These are phyloP conservation scores for Diaperis boleti DNA, from an alignment of 2,888 invertebrate species.

Conservation along the genomic window DNA sequence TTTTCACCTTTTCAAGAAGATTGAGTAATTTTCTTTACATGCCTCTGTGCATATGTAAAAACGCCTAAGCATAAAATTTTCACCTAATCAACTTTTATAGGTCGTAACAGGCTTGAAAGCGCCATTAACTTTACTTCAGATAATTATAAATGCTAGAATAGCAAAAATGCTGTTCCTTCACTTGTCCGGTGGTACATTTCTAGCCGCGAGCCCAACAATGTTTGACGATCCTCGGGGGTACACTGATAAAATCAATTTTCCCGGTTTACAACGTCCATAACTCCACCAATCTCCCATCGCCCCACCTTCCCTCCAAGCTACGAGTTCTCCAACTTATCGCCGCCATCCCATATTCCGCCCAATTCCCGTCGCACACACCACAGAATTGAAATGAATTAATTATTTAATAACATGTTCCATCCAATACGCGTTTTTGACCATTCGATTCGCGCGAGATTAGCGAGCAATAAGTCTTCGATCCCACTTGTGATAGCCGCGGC, in stretches of 20 bases:
- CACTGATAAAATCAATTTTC: conserved; percentile 2
- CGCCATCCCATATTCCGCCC: conserved; percentile 6
- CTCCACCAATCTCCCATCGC: conserved; percentile 1
- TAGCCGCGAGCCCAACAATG: too few species aligned
- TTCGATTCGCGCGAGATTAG: conserved; percentile 22
- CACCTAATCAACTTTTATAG: too few species aligned
- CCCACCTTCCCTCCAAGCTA: neutral
- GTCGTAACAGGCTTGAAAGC: too few species aligned
- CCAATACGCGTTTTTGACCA: conserved; percentile 21
- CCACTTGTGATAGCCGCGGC: conserved; percentile 20
- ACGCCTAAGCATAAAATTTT: too few species aligned
- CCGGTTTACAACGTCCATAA: conserved; percentile 1
- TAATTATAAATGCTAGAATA: too few species aligned
- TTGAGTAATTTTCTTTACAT: too few species aligned
- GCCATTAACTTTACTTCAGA: too few species aligned
- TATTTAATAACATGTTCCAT: conserved; percentile 29
- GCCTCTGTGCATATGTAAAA: too few species aligned
- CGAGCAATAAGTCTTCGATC: conserved; percentile 25
- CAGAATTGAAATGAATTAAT: conserved; percentile 34
- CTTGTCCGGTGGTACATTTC: too few species aligned
- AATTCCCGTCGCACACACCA: neutral
- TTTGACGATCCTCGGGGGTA: neutral
- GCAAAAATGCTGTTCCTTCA: too few species aligned
- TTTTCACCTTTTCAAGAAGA: too few species aligned
- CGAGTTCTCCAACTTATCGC: neutral